Evolutionary conservation across 2,888 invertebrate genomes (phyloP).

Genomic region (Leptinotarsa tumamoca): DNA sequence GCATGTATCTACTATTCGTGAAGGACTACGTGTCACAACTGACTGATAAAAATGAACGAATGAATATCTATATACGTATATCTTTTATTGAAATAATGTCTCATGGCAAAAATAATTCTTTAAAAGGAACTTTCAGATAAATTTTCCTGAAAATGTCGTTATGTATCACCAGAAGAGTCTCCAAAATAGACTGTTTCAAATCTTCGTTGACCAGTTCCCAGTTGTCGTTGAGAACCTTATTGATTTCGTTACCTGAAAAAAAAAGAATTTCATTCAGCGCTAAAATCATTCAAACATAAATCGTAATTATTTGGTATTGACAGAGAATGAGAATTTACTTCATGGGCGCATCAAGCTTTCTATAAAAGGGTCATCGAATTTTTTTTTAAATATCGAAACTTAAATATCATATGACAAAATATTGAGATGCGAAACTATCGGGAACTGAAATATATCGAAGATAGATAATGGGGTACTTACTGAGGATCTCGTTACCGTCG

Average conservation of each 20-base stretch:
- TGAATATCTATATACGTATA: no score
- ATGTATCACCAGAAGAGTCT: constrained; percentile 36
- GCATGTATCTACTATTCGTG: no score
- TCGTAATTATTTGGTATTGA: background rate
- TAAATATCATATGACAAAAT: no score
- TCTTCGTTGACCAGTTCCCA: constrained; percentile 45
- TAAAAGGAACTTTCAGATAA: constrained; percentile 37
- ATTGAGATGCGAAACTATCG: no score
- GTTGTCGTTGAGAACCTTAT: constrained; percentile 44
- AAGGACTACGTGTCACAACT: no score
- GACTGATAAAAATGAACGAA: no score
- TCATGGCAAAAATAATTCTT: constrained; percentile 39
- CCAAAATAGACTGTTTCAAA: constrained; percentile 36
- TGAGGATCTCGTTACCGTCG: constrained; percentile 47
- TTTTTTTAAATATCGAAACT: no score
- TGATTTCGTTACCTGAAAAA: constrained; percentile 43
- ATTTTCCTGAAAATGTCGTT: constrained; percentile 34
- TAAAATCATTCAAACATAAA: background rate
- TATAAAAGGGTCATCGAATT: no score
- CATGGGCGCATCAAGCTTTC: no score
- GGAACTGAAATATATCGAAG: no score
- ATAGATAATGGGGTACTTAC: constrained; percentile 34
- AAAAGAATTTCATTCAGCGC: background rate
- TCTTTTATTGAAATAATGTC: no score
- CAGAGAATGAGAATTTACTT: no score